Base-by-base conservation (phyloP, 2,797 vertebrate species). In the Sebastes iracundus region DNA sequence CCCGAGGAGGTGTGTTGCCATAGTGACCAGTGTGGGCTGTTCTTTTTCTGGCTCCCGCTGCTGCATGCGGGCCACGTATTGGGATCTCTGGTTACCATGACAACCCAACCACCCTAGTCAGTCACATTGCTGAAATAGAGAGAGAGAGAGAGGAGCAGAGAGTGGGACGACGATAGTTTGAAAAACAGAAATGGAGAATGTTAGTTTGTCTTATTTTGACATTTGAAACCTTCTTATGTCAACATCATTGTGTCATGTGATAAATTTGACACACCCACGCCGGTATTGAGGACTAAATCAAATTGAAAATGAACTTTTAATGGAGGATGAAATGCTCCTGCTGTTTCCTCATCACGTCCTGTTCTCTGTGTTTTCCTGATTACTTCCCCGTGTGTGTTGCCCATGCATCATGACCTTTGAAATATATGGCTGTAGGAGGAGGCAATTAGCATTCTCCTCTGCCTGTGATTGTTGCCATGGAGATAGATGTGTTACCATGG, bases 21-120 rank as follows among this genome's bases (percentile, higher is more conserved):
- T 93, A 83, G 93, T 83, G 88, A 95, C 90, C 90, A 66, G 91
- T 94, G 94, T 94, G 88, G 94, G 94, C 86, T 94, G 94, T 94
- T 94, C 92, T 94, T 94, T 94, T 94, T 93, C 92, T 92, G 93
- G 92, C 90, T 92, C 83, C 85, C 71, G 30, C 83, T 77, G 87
- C 87, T 52, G 85, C 84, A 90, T 82, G 88, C 88, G 25, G 72
- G 85, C 86, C 90, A 86, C 83, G 80, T 90, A 90, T 81, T 88
- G 87, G 90, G 87, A 89, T 86, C 70, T 86, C 70, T 60, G 87
- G 91, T 92, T 87, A 27, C 93, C 87, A 89, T 87, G 89, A 63
- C 88, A 88, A 94, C 92, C 74, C 77, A 82, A 83, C 85, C 88
- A 75, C 71, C 83, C 82, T 55, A 91, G 83, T 91, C 90, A 81